Evolutionary conservation across 2,888 invertebrate genomes (phyloP).

Genomic region (Timandra comae): DNA sequence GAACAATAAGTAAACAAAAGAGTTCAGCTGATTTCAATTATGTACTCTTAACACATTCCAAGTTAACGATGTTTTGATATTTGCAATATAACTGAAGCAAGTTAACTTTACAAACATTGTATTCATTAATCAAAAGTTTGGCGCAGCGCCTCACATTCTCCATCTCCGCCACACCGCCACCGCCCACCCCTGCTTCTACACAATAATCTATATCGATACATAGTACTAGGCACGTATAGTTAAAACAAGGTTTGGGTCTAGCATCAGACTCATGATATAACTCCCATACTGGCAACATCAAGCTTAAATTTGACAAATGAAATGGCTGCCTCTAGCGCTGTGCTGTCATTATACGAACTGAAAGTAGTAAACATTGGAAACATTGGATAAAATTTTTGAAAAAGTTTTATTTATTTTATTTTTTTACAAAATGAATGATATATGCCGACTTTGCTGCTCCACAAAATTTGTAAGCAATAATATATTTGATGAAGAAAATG

Average conservation of each 20-base stretch:
- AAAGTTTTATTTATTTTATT: conserved; percentile 1
- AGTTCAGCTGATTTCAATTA: conserved; percentile 1
- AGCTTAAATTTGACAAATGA: conserved; percentile 67
- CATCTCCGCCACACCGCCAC: conserved; percentile 38
- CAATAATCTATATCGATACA: conserved; percentile 20
- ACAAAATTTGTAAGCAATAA: conserved; percentile 78
- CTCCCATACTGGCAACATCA: conserved; percentile 45
- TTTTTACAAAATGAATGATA: conserved; percentile 50
- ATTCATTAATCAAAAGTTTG: conserved; percentile 77
- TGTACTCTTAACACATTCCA: conserved; percentile 25
- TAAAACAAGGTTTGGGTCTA: conserved; percentile 40
- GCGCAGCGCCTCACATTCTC: conserved; percentile 67
- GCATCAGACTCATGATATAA: conserved; percentile 30
- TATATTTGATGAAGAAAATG: conserved; percentile 82
- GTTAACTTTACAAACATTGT: conserved; percentile 69
- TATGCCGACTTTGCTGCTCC: conserved; percentile 67
- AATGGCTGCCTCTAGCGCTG: conserved; percentile 21
- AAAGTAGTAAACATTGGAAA: conserved; percentile 38
- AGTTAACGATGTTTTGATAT: conserved; percentile 60
- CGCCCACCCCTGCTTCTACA: conserved; percentile 38
- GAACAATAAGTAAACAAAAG: not conserved
- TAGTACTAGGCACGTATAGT: no score
- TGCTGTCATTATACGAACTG: conserved; percentile 45
- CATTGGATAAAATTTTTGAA: not conserved
- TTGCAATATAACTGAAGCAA: conserved; percentile 60